Conservation (phyloP, 1,140 invertebrate species). For the Cotesia glomerata region DNA sequence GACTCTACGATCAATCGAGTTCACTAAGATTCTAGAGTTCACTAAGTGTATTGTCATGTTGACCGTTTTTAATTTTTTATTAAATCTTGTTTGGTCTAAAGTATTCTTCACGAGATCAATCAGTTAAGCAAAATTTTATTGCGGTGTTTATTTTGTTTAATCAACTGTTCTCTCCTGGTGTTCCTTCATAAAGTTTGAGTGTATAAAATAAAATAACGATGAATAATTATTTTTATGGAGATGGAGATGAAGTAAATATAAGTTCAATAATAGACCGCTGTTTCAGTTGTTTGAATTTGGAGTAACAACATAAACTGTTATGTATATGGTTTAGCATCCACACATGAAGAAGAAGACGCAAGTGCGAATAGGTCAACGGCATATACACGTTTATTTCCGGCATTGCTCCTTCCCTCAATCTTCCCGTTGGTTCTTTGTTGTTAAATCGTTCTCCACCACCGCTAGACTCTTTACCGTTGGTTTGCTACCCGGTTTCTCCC, state of each 20-base stretch:
- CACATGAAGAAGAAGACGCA: background rate
- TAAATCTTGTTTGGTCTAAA: too few species aligned
- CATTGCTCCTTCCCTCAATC: conserved; percentile 44
- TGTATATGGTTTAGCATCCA: too few species aligned
- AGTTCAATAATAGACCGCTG: conserved; percentile 8
- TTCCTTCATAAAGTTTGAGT: background rate
- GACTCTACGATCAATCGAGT: conserved; percentile 6
- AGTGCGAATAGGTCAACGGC: conserved; percentile 52
- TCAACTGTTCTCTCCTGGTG: too few species aligned
- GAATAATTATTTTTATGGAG: background rate
- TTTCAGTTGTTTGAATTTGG: conserved; percentile 6
- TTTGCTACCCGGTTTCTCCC: background rate
- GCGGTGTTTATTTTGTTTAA: too few species aligned
- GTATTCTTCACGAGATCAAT: too few species aligned
- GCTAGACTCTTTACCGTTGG: conserved; percentile 28
- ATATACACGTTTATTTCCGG: conserved; percentile 57
- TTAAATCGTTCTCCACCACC: conserved; percentile 10
- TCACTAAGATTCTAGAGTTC: background rate
- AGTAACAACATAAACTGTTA: conserved; percentile 1
- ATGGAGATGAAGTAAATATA: background rate
- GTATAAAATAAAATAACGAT: background rate
- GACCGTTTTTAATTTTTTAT: background rate
- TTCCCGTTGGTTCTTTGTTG: conserved; percentile 18
- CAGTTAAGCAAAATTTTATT: too few species aligned
- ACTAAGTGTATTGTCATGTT: background rate